A percentile compares a stretch with the other conserved stretches of the same genome.
phyloP scores from a whole-genome alignment of 2,888 invertebrate genomes.

The Lepidochitona cinerea region DNA sequence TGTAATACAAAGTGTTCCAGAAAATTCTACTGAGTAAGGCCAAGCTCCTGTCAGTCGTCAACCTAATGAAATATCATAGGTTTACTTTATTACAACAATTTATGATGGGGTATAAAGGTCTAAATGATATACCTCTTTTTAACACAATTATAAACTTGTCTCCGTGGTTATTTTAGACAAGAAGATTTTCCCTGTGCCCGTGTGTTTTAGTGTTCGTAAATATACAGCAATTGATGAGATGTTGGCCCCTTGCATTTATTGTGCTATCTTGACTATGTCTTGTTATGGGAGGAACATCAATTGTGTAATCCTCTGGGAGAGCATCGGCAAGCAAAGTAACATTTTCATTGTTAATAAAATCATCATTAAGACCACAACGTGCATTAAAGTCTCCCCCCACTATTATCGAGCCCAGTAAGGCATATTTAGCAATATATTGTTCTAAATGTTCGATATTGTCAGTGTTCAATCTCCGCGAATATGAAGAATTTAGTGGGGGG shows the following conservation, averaged over 20 bases:
- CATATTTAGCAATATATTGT: neutral
- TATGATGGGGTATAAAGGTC: too few species aligned
- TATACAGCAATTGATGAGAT: neutral
- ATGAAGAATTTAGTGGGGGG: neutral
- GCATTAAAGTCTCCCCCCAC: neutral
- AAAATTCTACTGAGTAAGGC: too few species aligned
- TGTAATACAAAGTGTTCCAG: too few species aligned
- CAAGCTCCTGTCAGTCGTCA: too few species aligned
- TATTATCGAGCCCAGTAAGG: neutral
- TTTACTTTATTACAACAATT: too few species aligned
- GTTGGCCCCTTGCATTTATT: neutral
- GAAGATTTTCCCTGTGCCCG: too few species aligned
- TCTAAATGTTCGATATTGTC: neutral
- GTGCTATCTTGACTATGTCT: neutral
- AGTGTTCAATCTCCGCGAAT: neutral
- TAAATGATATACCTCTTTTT: too few species aligned
- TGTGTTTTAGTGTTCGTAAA: too few species aligned
- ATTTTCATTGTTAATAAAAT: neutral
- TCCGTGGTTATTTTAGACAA: too few species aligned
- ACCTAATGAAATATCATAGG: too few species aligned
- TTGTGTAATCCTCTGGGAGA: neutral
- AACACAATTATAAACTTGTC: too few species aligned
- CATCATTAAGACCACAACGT: neutral
- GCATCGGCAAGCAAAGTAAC: neutral
- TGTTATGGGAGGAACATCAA: neutral